Conservation (phyloP, 2,797 vertebrate species). For the Eulemur coronatus region DNA sequence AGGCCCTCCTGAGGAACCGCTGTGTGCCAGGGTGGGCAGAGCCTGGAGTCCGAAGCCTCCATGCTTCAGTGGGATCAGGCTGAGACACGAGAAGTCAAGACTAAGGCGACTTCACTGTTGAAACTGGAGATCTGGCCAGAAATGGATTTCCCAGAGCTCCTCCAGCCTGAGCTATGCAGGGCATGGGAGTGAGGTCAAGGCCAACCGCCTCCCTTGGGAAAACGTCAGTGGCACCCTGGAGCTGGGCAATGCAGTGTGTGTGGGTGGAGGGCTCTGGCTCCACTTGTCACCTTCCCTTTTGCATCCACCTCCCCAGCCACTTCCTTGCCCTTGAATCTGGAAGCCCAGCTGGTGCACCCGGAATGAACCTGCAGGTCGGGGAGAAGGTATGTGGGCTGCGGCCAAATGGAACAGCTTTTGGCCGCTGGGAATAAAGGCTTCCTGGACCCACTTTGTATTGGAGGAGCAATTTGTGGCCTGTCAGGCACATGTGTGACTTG, state of each 20-base stretch:
- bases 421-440: neutral
- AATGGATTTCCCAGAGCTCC: neutral
- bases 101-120: neutral
- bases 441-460: neutral
- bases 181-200: neutral
- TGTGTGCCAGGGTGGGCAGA: neutral
- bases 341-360: conserved; percentile 43
- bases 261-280: neutral
- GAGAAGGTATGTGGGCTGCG: conserved; percentile 10
- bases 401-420: neutral
- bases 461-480: neutral
- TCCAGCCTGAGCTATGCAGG: neutral
- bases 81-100: neutral
- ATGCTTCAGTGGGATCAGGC: neutral
- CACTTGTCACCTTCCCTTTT: neutral
- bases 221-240: neutral
- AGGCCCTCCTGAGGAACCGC: neutral
- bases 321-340: neutral
- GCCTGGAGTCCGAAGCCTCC: accelerated
- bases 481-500: neutral
- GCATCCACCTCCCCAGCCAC: neutral
- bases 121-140: neutral
- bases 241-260: neutral
- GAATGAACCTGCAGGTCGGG: neutral
- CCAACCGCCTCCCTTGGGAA: neutral